These are phyloP conservation scores for Phanerotoma sp. DNA, from an alignment of 2,888 invertebrate species.

Conservation along the genomic window DNA sequence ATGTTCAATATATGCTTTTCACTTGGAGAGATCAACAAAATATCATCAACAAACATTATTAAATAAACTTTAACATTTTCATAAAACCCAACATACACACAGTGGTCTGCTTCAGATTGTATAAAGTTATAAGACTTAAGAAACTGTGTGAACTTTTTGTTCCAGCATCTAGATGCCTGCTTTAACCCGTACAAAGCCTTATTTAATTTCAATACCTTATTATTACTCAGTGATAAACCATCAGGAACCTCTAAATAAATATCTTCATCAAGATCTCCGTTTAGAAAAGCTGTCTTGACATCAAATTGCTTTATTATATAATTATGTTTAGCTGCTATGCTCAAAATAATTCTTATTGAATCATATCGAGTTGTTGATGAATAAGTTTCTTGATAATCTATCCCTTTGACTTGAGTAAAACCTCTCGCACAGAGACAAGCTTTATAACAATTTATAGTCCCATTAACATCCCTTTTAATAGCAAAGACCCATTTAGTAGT, in stretches of 20 bases:
- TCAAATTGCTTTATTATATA: slow-evolving; percentile 9
- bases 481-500: not conserved
- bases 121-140: not conserved
- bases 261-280: slow-evolving; percentile 1
- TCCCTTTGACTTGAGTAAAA: not conserved
- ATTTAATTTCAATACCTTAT: not conserved
- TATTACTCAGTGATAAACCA: not conserved
- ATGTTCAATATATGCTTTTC: not conserved
- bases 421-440: slow-evolving; percentile 8
- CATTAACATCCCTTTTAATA: not conserved
- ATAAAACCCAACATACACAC: not conserved
- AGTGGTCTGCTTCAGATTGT: not conserved
- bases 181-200: not conserved
- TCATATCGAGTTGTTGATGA: slow-evolving; percentile 11
- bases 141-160: not conserved
- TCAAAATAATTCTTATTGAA: slow-evolving; percentile 6
- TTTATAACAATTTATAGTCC: not conserved
- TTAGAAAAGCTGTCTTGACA: slow-evolving; percentile 1
- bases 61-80: not conserved
- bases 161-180: slow-evolving; percentile 3
- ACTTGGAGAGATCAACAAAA: not conserved
- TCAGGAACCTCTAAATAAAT: slow-evolving; percentile 9
- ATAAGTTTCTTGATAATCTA: slow-evolving; percentile 4
- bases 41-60: slow-evolving; percentile 14
- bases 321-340: not conserved